These are phyloP conservation scores for Passerculus sandwichensis DNA, from an alignment of 2,797 vertebrate genomes.

Conservation along the genomic window DNA sequence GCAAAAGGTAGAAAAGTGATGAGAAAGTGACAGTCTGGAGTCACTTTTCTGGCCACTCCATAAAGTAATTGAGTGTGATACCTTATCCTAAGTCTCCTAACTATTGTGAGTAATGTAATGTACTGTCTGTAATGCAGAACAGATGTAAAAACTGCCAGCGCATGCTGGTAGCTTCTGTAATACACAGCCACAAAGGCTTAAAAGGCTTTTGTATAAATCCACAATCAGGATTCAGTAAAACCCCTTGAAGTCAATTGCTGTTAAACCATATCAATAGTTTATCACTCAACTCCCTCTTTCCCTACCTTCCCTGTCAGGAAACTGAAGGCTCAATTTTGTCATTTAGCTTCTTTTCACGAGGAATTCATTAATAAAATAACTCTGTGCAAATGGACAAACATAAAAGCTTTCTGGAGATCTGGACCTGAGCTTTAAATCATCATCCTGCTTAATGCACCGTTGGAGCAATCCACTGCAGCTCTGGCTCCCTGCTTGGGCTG, in stretches of 20 bases:
- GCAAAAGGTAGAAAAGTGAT: background rate
- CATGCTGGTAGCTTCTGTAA: slow-evolving; percentile 7
- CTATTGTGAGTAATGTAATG: background rate
- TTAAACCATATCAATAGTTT: slow-evolving; percentile 32
- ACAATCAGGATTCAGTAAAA: slow-evolving; percentile 41
- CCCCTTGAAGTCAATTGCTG: slow-evolving; percentile 37
- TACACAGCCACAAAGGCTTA: slow-evolving; percentile 24
- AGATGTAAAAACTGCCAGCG: slow-evolving; percentile 32
- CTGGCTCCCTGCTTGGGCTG: background rate
- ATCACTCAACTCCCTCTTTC: background rate
- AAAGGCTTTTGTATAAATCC: slow-evolving; percentile 43
- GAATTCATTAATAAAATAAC: slow-evolving; percentile 28
- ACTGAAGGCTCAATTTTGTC: slow-evolving; percentile 28
- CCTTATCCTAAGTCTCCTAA: background rate
- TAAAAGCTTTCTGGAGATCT: slow-evolving; percentile 39
- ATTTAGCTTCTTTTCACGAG: background rate
- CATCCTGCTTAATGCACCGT: background rate
- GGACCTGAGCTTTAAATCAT: slow-evolving; percentile 37
- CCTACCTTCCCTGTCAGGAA: background rate
- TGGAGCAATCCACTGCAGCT: background rate
- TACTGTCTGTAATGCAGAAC: slow-evolving; percentile 10
- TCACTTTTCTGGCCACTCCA: background rate
- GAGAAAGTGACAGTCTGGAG: background rate
- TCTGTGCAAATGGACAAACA: slow-evolving; percentile 14
- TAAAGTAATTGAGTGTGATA: background rate